These are phyloP conservation scores for Spea multiplicata DNA, from an alignment of 2,113 vertebrate genomes.

Conservation along the genomic window DNA sequence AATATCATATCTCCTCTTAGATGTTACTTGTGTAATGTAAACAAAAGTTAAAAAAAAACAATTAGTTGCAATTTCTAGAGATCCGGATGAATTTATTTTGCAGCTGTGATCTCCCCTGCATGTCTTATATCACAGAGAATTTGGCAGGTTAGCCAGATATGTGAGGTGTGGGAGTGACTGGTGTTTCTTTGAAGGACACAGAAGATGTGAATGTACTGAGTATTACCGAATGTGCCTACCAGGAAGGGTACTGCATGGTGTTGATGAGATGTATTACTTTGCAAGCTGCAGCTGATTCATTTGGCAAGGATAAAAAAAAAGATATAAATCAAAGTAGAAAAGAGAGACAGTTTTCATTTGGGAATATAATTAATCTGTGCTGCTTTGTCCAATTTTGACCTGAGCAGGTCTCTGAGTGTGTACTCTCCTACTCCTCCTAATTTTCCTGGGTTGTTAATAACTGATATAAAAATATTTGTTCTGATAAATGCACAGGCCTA, in stretches of 20 bases:
- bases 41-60: background rate
- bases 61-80: background rate
- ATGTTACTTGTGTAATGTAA: too few relatives aligned
- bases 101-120: constrained; percentile 17
- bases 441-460: background rate
- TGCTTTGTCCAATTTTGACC: constrained; percentile 64
- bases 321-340: constrained; percentile 63
- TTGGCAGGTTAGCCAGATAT: constrained; percentile 57
- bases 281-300: constrained; percentile 62
- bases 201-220: constrained; percentile 55
- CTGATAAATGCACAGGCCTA: background rate
- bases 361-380: constrained; percentile 69
- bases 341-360: constrained; percentile 52
- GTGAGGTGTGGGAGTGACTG: constrained; percentile 58
- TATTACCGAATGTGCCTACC: constrained; percentile 50
- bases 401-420: constrained; percentile 58
- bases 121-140: constrained; percentile 49
- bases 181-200: constrained; percentile 61
- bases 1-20: too few relatives aligned
- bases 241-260: constrained; percentile 53
- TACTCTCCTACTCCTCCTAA: rapidly evolving
- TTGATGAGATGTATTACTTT: constrained; percentile 55
- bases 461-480: background rate
- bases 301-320: constrained; percentile 60
- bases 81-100: background rate